phyloP scores from a whole-genome alignment of 2,888 invertebrate species.

The Brenthis hecate region DNA sequence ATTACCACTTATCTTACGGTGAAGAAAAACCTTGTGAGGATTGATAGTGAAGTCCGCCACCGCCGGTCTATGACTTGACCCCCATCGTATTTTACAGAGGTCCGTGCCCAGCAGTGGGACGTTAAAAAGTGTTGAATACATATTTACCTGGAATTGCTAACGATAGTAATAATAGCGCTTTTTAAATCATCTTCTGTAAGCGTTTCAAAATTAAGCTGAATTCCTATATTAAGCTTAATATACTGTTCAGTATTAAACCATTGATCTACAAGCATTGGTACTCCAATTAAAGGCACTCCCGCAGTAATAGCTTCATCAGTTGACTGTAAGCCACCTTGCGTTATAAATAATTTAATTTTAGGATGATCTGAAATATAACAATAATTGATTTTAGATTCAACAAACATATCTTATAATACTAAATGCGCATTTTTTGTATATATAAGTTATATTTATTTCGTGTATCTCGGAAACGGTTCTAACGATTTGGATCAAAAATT shows the following conservation, averaged over 20 bases:
- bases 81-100: too few relatives aligned
- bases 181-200: constrained; percentile 46
- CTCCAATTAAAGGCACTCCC: constrained; percentile 62
- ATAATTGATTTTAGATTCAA: neutral
- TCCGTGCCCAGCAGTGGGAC: too few relatives aligned
- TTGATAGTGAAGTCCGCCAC: too few relatives aligned
- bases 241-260: constrained; percentile 57
- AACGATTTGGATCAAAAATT: too few relatives aligned
- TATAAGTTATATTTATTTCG: too few relatives aligned
- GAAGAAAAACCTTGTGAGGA: too few relatives aligned
- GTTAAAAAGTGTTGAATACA: neutral
- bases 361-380: constrained; percentile 31
- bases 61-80: too few relatives aligned
- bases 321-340: constrained; percentile 72
- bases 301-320: constrained; percentile 65
- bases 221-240: constrained; percentile 52
- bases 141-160: constrained; percentile 41
- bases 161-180: constrained; percentile 41
- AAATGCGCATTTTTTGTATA: too few relatives aligned
- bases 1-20: too few relatives aligned
- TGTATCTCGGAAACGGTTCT: too few relatives aligned
- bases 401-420: neutral
- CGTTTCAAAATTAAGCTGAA: constrained; percentile 51
- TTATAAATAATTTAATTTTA: constrained; percentile 72
- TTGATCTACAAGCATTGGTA: constrained; percentile 68